Evolutionary conservation across 2,113 vertebrate genomes (phyloP), one percentile per base, ranked within the genome.

Genomic region (Laticauda laticaudata): DNA sequence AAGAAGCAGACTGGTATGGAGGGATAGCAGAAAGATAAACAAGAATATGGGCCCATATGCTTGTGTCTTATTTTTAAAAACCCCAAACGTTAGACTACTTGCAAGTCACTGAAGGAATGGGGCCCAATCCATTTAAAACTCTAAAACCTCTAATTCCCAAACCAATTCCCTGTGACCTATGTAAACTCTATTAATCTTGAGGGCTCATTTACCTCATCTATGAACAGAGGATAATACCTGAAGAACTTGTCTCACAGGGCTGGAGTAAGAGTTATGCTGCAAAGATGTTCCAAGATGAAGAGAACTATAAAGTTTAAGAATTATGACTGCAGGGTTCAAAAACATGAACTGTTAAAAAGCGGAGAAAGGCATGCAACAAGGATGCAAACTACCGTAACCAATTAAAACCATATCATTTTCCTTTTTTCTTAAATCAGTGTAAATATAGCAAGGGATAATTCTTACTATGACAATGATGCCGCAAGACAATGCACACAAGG

Each of bases 321-420:
- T 43, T 54, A 93, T 90, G 85, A 59, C 15, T 92, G 92, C 88
- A 92, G 91, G 92, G 88, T 90, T 94, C 87, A 92, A 89, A 94
- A 90, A 86, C 56, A 1, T 90, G 45, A 94, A 88, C 54, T 39
- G 4, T 91, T 64, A 94, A 89, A 90, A 75, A 75, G 59, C 21
- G 39, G 54, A 51, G 54, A 86, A 89, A 92, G 57, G 39, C 1
- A 0, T n/a, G 53, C 91, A 89, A 86, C 87, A 85, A 14, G 15
- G 2, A 92, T 51, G 86, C 5, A 57, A 23, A 53, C 0, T 45
- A 18, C 59, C 57, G 29, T 57, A 92, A n/a, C 5, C 3, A 85
- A 0, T 23, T 21, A 81, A 92, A 94, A 87, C 56, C 87, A 45
- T 1, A 45, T 61, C 59, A 59, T 56, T 91, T 64, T 86, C 64